A percentile compares a stretch with the other conserved stretches of the same genome.
These are phyloP conservation scores for Enteromius afrohamiltoni DNA, from an alignment of 2,797 vertebrate species.

Conservation along the genomic window DNA sequence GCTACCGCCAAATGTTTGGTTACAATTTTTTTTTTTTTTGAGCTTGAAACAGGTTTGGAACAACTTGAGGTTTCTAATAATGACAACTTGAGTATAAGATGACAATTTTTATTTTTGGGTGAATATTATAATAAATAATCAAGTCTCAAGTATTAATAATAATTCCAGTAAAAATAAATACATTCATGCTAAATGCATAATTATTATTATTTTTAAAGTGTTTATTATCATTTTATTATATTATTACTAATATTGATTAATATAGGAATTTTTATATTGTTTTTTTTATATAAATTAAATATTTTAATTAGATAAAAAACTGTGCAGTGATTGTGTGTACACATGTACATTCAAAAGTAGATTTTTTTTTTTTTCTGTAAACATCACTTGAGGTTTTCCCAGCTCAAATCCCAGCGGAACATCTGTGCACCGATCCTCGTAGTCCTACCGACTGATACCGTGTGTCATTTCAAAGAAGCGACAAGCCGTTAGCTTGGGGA, in stretches of 20 bases:
- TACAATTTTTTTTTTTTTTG: too few relatives aligned
- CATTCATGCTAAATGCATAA: neutral
- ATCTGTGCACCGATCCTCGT: slow-evolving; percentile 32
- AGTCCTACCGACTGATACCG: slow-evolving; percentile 18
- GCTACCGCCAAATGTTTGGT: too few relatives aligned
- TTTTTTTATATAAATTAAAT: neutral
- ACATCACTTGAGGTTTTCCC: neutral
- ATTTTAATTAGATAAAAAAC: neutral
- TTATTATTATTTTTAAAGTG: neutral
- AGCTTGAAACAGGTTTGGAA: too few relatives aligned
- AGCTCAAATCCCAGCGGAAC: slow-evolving; percentile 18
- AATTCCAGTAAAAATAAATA: neutral
- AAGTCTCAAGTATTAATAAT: neutral
- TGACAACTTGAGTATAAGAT: neutral
- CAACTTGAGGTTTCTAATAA: neutral
- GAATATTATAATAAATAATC: neutral
- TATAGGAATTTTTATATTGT: neutral
- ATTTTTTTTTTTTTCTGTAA: neutral
- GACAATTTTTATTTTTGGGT: neutral
- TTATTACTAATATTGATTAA: neutral
- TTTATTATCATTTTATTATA: neutral
- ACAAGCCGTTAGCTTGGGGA: slow-evolving; percentile 30
- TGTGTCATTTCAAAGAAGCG: slow-evolving; percentile 20
- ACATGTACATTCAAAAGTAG: neutral
- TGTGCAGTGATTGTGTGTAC: neutral